Base-by-base conservation (phyloP, 2,113 vertebrate genomes). In the Phyllostomus hastatus region DNA sequence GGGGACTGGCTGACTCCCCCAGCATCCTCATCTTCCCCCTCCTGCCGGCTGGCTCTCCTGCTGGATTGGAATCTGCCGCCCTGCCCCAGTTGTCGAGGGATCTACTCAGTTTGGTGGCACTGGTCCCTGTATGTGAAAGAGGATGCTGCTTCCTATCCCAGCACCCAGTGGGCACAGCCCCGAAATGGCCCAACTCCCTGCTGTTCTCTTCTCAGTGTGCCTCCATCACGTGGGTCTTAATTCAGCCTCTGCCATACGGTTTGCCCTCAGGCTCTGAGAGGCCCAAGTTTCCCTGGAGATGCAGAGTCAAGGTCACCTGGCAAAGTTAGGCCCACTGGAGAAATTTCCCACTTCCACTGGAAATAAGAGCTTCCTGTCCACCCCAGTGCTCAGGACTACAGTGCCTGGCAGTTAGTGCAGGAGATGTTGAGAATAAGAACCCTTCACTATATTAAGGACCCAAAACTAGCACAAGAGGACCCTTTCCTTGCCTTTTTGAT, bases 41-140 rank as follows among this genome's bases (percentile, higher is more conserved):
- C 85, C 75, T 81, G 26, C 80, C 0, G 50, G 50, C 89, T 92
- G 85, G 93, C 93, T 95, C 43, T 93, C 75, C 41, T 61, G 50
- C 92, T n/a, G 16, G 61, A 54, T 86, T 81, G 93, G 94, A 97
- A 87, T 96, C 92, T 78, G 64, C 82, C 2, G 41, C 82, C 94
- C 82, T 91, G 94, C 26, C 86, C 94, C 93, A 92, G 95, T 97
- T 97, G 95, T 98, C 64, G 67, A 98, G 96, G 97, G 97, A 97
- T 96, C 91, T 57, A 19, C 97, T 94, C 75, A 33, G 67, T 70
- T 80, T 0, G 0, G 75, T 98, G 95, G 94, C 97, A 96, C 85
- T 0, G 0, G 46, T 89, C 94, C 95, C 75, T 96, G 94, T 97
- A 80, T 97, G 95, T 97, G 96, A 96, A 97, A 98, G 95, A 96